Percentiles rank a stretch among this genome's conserved stretches.
Conservation (phyloP, 23 tunicate species). For the Clavelina lepadiformis region DNA sequence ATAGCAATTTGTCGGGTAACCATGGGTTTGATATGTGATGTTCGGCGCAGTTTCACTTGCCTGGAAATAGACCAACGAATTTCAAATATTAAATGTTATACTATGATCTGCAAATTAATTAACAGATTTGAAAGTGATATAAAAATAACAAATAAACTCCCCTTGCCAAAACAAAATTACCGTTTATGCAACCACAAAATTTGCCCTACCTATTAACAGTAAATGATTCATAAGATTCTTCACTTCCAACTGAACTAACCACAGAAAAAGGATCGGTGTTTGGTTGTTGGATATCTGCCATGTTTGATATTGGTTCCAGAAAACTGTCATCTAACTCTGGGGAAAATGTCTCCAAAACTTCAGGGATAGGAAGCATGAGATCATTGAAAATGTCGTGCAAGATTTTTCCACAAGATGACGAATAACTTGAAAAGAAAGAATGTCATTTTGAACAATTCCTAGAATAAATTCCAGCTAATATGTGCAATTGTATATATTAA, state of each 20-base stretch:
- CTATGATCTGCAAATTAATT: no score
- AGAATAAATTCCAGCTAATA: not conserved
- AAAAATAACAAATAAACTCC: no score
- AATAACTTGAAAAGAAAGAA: slow-evolving; percentile 23
- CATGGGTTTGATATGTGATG: slow-evolving; percentile 30
- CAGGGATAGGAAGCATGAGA: slow-evolving; percentile 66
- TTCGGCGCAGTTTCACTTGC: slow-evolving; percentile 3
- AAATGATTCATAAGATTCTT: slow-evolving; percentile 20
- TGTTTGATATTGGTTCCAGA: slow-evolving; percentile 4
- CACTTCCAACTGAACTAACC: slow-evolving; percentile 45
- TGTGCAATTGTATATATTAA: no score
- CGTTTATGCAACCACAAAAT: no score
- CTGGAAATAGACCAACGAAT: not conserved
- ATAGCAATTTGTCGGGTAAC: slow-evolving; percentile 40
- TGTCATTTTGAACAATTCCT: not conserved
- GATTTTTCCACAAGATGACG: slow-evolving; percentile 41
- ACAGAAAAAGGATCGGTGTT: slow-evolving; percentile 61
- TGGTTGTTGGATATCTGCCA: slow-evolving; percentile 12
- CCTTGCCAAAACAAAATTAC: no score
- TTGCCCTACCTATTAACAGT: slow-evolving; percentile 16
- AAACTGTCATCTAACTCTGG: slow-evolving; percentile 41
- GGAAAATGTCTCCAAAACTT: slow-evolving; percentile 21
- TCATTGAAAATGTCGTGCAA: slow-evolving; percentile 53
- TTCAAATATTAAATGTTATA: no score
- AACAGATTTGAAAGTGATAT: no score